These are phyloP conservation scores for Hylaea fasciaria DNA, from an alignment of 2,888 invertebrate species.

Conservation along the genomic window DNA sequence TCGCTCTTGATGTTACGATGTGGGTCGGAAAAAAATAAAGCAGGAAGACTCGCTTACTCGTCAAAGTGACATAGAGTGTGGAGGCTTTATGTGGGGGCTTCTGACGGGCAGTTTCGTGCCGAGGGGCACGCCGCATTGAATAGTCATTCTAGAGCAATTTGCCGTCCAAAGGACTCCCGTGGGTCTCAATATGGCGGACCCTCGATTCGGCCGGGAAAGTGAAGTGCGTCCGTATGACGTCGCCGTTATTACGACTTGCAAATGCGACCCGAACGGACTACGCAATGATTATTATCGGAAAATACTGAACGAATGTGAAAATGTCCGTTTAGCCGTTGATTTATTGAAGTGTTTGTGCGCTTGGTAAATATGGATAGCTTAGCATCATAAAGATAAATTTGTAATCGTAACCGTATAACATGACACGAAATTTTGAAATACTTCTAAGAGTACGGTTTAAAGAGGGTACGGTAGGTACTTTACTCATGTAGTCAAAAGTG, in stretches of 20 bases:
- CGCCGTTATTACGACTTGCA: constrained; percentile 49
- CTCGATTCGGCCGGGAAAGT: constrained; percentile 47
- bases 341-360: neutral
- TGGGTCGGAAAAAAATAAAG: constrained; percentile 32
- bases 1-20: constrained; percentile 25
- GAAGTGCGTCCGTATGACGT: constrained; percentile 47
- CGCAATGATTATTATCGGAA: neutral
- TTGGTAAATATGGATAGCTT: neutral
- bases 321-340: neutral
- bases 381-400: neutral
- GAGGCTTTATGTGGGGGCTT: constrained; percentile 45
- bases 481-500: too few species aligned
- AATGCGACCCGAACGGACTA: constrained; percentile 45
- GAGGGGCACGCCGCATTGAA: constrained; percentile 58
- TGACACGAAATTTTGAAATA: too few species aligned
- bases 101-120: constrained; percentile 55
- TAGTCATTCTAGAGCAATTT: constrained; percentile 67
- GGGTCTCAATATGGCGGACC: constrained; percentile 49
- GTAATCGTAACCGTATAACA: too few species aligned
- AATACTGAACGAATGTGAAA: neutral
- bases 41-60: constrained; percentile 34
- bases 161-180: constrained; percentile 58
- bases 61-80: constrained; percentile 44
- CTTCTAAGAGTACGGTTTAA: too few species aligned
- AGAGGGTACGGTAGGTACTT: too few species aligned